Evolutionary conservation across 2,113 vertebrate species (phyloP), one percentile per base, ranked within the genome.

Genomic region (Mohoua ochrocephala): DNA sequence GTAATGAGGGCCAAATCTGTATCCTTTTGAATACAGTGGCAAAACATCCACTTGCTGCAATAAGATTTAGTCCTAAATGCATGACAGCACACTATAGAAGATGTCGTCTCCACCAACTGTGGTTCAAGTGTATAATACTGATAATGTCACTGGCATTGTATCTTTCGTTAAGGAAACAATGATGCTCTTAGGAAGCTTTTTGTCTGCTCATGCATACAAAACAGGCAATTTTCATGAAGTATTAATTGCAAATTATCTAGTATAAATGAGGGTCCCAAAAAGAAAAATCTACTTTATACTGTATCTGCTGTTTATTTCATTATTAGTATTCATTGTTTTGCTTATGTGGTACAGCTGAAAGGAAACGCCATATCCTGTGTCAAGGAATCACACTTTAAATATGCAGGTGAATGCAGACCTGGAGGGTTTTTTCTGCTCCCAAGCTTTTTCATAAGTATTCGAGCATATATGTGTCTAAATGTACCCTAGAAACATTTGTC

Each of bases 51-150:
- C 94, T 96, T 91, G 92, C 95, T 91, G 78, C 91, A 87, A 69
- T 89, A 95, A 96, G 94, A 96, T 96, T 96, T 94, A 95, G 91
- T 81, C 91, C 93, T 96, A 97, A 97, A 91, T 89, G 97, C 86
- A 94, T 84, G 90, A 96, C 95, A 92, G 85, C 92, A 74, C 65
- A 71, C 92, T 92, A 93, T 95, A 91, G 94, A 88, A 92, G 91
- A 69, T 60, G 91, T 92, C 89, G 65, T 95, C 88, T 96, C 92
- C 68, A 94, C 94, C 94, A 97, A 96, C 91, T 87, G 84, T 79
- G 95, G 92, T 97, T 97, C 97, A 97, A 96, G 92, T 83, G 60
- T 74, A 63, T 84, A 95, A 84, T 91, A 52, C 44, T 37, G 88
- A 91, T 96, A 96, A 94, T 78, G 70, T 94, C 94, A 95, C 94